A percentile compares a stretch with the other conserved stretches of the same genome.
phyloP scores from a whole-genome alignment of 2,888 invertebrate genomes.

The Chrysina gloriosa region DNA sequence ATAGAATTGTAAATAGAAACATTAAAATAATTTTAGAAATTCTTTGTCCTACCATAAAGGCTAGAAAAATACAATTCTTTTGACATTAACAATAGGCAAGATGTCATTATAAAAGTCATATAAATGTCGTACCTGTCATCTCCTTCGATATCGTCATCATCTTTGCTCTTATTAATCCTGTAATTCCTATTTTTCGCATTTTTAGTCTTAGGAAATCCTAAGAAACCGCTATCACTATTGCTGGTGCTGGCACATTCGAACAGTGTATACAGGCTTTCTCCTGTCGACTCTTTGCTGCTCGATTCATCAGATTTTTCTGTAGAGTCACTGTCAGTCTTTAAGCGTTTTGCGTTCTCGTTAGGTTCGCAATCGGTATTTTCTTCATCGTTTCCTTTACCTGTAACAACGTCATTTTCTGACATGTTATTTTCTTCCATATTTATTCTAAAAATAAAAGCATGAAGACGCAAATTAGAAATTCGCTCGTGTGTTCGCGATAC shows the following conservation, averaged over 20 bases:
- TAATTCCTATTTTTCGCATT: conserved; percentile 55
- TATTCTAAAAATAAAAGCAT: conserved; percentile 55
- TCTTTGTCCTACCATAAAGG: not conserved
- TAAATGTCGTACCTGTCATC: conserved; percentile 47
- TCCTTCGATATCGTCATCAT: conserved; percentile 49
- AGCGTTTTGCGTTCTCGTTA: conserved; percentile 53
- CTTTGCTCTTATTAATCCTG: conserved; percentile 47
- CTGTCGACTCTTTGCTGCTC: conserved; percentile 53
- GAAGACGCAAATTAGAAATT: conserved; percentile 46
- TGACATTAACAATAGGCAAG: too few species aligned
- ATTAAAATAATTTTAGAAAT: not conserved
- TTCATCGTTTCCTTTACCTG: conserved; percentile 37
- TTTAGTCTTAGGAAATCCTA: conserved; percentile 50
- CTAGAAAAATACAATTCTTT: not conserved
- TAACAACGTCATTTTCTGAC: conserved; percentile 50
- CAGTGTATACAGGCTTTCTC: conserved; percentile 50
- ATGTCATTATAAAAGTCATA: not conserved
- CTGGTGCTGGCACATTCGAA: conserved; percentile 35
- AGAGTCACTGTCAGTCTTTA: conserved; percentile 54
- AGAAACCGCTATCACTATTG: conserved; percentile 41
- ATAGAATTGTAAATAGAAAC: too few species aligned
- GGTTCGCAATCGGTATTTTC: conserved; percentile 43
- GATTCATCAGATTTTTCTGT: conserved; percentile 52
- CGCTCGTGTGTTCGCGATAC: not conserved
- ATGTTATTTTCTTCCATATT: conserved; percentile 54